Conservation (phyloP, 2,888 invertebrate genomes). For the Erebia palarica region DNA sequence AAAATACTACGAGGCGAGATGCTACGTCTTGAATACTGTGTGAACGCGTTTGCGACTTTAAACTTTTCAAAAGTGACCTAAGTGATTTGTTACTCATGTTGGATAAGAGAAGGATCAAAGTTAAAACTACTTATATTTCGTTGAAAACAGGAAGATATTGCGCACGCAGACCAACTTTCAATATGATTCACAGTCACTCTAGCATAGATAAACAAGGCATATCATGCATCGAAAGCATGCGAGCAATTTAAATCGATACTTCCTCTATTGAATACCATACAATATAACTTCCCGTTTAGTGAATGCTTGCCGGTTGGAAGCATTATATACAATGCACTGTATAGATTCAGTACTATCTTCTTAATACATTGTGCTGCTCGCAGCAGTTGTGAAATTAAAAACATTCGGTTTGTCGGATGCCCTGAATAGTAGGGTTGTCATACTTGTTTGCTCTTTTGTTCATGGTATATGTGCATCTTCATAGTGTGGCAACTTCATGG, state of each 20-base stretch:
- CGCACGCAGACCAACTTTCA: conserved; percentile 9
- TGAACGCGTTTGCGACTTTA: too few relatives aligned
- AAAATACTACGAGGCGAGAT: too few relatives aligned
- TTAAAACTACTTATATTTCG: too few relatives aligned
- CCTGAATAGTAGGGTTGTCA: conserved; percentile 50
- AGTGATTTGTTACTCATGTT: background rate
- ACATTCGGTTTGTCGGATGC: conserved; percentile 53
- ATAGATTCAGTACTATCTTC: conserved; percentile 55
- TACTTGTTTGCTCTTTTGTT: background rate
- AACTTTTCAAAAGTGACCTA: too few relatives aligned
- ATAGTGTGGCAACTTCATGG: too few relatives aligned
- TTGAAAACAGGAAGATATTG: background rate
- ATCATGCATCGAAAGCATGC: conserved; percentile 12
- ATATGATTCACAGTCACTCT: conserved; percentile 15
- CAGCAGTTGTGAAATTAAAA: conserved; percentile 62
- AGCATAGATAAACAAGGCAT: conserved; percentile 13
- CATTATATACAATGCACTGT: conserved; percentile 33
- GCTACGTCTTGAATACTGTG: too few relatives aligned
- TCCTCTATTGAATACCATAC: conserved; percentile 34
- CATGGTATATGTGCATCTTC: too few relatives aligned
- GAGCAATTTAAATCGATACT: conserved; percentile 35
- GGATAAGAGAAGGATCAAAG: background rate
- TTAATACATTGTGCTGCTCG: conserved; percentile 61
- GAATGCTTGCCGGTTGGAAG: conserved; percentile 30
- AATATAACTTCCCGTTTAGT: conserved; percentile 30